phyloP scores from a whole-genome alignment of 2,888 invertebrate genomes.

The Agrenia bidenticulata region DNA sequence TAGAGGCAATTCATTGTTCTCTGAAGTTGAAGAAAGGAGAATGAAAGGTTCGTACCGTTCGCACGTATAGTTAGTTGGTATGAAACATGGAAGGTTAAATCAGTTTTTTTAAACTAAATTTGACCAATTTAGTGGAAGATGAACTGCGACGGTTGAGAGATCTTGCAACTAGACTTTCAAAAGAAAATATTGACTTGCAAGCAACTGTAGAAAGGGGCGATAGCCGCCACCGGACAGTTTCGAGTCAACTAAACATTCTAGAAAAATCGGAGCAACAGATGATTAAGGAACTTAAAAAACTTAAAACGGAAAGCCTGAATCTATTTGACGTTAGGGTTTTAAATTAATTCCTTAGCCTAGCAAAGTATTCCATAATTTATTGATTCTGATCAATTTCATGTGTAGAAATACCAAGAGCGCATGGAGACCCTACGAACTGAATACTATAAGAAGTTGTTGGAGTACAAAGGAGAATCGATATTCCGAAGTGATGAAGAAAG shows the following conservation, averaged over 20 bases:
- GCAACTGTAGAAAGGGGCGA: conserved; percentile 39
- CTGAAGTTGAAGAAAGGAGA: conserved; percentile 46
- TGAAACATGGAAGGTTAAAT: conserved; percentile 1
- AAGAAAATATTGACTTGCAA: conserved; percentile 39
- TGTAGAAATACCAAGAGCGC: conserved; percentile 33
- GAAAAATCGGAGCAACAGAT: conserved; percentile 38
- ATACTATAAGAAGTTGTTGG: conserved; percentile 34
- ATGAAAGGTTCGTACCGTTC: conserved; percentile 38
- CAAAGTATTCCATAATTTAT: neutral
- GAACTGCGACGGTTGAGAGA: conserved; percentile 40
- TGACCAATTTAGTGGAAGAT: conserved; percentile 37
- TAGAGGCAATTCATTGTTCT: conserved; percentile 47
- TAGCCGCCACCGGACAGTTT: conserved; percentile 35
- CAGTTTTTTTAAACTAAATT: conserved; percentile 8
- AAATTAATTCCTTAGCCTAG: no score
- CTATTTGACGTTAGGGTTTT: conserved; percentile 39
- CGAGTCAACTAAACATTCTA: conserved; percentile 39
- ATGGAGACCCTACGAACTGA: conserved; percentile 37
- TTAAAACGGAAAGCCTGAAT: conserved; percentile 35
- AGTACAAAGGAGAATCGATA: conserved; percentile 20
- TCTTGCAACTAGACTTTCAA: conserved; percentile 31
- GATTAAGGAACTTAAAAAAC: conserved; percentile 33
- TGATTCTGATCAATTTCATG: neutral
- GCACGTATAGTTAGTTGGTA: neutral
- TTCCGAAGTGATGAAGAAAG: neutral